Evolutionary conservation across 1,140 invertebrate species (phyloP).

Genomic region (Nephila pilipes): DNA sequence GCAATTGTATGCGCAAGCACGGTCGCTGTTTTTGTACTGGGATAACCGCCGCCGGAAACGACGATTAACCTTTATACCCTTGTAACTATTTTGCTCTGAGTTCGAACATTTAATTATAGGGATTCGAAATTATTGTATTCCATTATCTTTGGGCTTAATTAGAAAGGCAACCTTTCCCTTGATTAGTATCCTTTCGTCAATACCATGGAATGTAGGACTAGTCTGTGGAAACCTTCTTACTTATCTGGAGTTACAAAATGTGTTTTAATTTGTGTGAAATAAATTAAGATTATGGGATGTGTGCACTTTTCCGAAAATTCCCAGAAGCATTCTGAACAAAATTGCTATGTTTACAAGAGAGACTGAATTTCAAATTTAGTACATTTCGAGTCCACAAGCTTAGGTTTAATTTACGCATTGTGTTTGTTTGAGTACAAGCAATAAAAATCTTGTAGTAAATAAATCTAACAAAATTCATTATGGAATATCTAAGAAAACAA

Average conservation of each 20-base stretch:
- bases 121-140: conserved; percentile 33
- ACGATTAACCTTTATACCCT: conserved; percentile 20
- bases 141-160: conserved; percentile 18
- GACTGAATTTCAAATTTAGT: not conserved
- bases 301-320: not conserved
- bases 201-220: too few species aligned
- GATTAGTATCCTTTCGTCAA: not conserved
- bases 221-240: not conserved
- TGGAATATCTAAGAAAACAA: not conserved
- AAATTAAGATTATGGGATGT: not conserved
- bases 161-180: conserved; percentile 13
- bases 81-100: conserved; percentile 16
- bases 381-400: not conserved
- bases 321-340: not conserved
- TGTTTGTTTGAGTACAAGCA: not conserved
- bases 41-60: conserved; percentile 6
- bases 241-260: not conserved
- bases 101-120: conserved; percentile 49
- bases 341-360: not conserved
- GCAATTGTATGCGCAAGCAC: conserved; percentile 33
- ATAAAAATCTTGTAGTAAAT: not conserved
- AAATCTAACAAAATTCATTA: not conserved
- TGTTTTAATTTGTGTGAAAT: conserved; percentile 34
- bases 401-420: not conserved
- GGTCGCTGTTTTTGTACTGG: conserved; percentile 21